A percentile compares a stretch with the other conserved stretches of the same genome.
Evolutionary conservation across 2,888 invertebrate species (phyloP).

Genomic region (Gandaritis pyraliata): DNA sequence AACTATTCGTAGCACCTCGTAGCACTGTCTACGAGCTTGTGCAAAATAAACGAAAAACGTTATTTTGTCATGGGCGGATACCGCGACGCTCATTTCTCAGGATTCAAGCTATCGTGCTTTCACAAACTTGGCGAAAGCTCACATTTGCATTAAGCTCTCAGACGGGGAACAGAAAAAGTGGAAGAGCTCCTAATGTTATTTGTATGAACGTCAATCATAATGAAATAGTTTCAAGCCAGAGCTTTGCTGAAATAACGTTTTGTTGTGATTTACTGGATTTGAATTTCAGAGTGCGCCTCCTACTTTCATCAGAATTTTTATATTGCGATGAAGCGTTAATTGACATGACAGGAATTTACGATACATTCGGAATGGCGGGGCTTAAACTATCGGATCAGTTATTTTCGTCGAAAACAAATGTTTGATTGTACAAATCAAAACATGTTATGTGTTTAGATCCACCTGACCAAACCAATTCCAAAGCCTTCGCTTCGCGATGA

Average conservation of each 20-base stretch:
- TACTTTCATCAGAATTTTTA: slow-evolving; percentile 24
- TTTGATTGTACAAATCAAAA: no score
- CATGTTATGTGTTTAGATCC: no score
- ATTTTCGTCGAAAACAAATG: slow-evolving; percentile 19
- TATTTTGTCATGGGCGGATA: slow-evolving; percentile 46
- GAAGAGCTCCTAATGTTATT: slow-evolving; percentile 3
- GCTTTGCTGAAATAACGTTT: no score
- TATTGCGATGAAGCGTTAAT: slow-evolving; percentile 40
- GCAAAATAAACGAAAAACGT: slow-evolving; percentile 54
- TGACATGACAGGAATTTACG: slow-evolving; percentile 44
- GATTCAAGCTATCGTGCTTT: slow-evolving; percentile 63
- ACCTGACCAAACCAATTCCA: slow-evolving; percentile 8
- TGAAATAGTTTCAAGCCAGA: not conserved
- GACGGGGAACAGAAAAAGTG: slow-evolving; percentile 12
- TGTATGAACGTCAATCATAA: slow-evolving; percentile 1
- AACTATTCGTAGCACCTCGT: slow-evolving; percentile 14
- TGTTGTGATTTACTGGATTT: no score
- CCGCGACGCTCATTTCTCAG: slow-evolving; percentile 59
- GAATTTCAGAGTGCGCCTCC: no score
- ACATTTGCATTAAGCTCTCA: slow-evolving; percentile 20
- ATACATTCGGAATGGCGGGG: slow-evolving; percentile 49
- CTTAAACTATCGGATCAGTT: slow-evolving; percentile 38
- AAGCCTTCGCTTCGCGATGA: slow-evolving; percentile 11
- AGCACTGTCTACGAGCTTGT: slow-evolving; percentile 41
- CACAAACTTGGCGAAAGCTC: slow-evolving; percentile 52